phyloP scores from a whole-genome alignment of 2,113 vertebrate genomes.

The Chaetorhynchus papuensis region DNA sequence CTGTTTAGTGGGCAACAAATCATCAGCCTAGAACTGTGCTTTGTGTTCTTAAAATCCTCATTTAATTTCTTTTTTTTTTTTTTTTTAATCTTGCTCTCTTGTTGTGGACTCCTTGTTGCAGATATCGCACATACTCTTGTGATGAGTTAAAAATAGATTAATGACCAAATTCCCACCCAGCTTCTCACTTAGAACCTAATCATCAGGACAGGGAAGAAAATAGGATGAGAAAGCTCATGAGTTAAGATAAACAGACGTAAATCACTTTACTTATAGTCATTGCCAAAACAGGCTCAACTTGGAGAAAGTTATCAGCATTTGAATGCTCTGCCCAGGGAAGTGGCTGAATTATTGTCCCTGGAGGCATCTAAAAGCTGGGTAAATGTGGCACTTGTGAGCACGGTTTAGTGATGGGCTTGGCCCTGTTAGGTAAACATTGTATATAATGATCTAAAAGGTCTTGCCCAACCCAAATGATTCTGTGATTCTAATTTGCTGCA shows the following conservation, averaged over 20 bases:
- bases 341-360: background rate
- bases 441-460: background rate
- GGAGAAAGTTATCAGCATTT: background rate
- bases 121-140: background rate
- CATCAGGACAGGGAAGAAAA: background rate
- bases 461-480: background rate
- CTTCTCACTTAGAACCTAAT: background rate
- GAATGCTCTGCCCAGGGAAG: background rate
- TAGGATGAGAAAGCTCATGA: background rate
- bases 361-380: background rate
- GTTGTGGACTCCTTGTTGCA: background rate
- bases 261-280: background rate
- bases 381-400: no score
- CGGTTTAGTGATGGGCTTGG: background rate
- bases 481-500: background rate
- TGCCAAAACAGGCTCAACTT: background rate
- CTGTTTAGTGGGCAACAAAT: conserved; percentile 11
- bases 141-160: background rate
- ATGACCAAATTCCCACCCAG: background rate
- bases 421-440: background rate
- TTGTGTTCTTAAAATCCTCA: background rate
- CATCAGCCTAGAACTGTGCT: background rate
- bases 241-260: background rate
- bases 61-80: background rate
- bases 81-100: background rate